Evolutionary conservation across 2,888 invertebrate species (phyloP), one percentile per base, ranked within the genome.

Genomic region (Pelosia muscerda): DNA sequence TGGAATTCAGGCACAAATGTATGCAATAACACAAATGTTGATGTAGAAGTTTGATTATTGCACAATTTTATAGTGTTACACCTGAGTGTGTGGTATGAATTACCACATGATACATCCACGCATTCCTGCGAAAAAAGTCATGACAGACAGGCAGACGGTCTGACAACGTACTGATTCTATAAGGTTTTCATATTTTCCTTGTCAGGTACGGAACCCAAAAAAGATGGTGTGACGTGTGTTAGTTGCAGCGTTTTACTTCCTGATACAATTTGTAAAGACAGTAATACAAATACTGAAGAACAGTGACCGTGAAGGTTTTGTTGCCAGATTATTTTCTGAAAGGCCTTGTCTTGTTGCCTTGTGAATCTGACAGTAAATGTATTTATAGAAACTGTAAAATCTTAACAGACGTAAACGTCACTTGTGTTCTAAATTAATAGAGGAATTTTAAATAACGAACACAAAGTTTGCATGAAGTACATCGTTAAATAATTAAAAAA

Each of bases 381-480:
- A 49, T 49, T 49, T 49, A n/a, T 49, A 49, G 49, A n/a, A n/a
- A 49, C 49, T 49, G 49, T 49, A 49, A n/a, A 49, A 49, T 49
- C 49, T n/a, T 49, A 49, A n/a, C 49, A 9, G n/a, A n/a, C 49
- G n/a, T 49, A 19, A 49, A 49, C n/a, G n/a, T 49, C 49, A 49
- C 49, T n/a, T 49, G n/a, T n/a, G 49, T 9, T 49, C n/a, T n/a
- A 49, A 19, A 49, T 49, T 49, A n/a, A 9, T 49, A 9, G 9
- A 49, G 19, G 49, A 49, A 49, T 49, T n/a, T 49, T 49, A 49
- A 49, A n/a, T 8, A 9, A 8, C n/a, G n/a, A 49, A 49, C n/a
- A 19, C 49, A 19, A 19, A n/a, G 6, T n/a, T 49, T 49, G 49
- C 9, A n/a, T 49, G 8, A 49, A 49, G 5, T 49, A 49, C n/a